Conservation (phyloP, 2,113 vertebrate genomes). For the Tachysurus vachellii region DNA sequence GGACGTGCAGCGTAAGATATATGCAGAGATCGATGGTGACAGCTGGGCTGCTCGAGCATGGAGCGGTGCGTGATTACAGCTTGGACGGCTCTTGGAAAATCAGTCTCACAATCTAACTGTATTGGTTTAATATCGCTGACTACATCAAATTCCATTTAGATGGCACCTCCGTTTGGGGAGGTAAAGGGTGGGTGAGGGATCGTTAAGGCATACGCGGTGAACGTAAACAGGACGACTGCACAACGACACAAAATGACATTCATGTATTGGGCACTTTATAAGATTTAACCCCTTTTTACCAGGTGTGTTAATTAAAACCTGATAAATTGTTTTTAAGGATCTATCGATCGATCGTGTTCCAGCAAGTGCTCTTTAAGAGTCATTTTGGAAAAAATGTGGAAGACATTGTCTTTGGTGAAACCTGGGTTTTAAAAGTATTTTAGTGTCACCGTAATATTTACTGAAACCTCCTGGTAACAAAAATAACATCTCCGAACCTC, state of each 20-base stretch:
- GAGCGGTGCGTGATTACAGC: slow-evolving; percentile 66
- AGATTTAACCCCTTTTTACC: not conserved
- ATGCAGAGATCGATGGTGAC: slow-evolving; percentile 73
- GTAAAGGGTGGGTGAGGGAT: not conserved
- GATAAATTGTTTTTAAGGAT: not conserved
- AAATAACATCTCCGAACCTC: not conserved
- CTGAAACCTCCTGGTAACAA: not conserved
- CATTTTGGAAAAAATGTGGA: not conserved
- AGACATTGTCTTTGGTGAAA: not conserved
- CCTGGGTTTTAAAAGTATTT: not conserved
- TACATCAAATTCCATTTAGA: too few species aligned
- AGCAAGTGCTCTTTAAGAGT: not conserved
- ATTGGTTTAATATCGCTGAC: not conserved
- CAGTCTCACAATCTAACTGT: not conserved
- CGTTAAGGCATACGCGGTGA: too few species aligned
- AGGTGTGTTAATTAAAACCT: not conserved
- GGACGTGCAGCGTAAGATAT: slow-evolving; percentile 72
- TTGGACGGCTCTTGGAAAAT: slow-evolving; percentile 63
- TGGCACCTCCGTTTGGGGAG: not conserved
- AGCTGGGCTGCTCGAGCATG: slow-evolving; percentile 55
- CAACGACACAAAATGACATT: not conserved
- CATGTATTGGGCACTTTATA: not conserved
- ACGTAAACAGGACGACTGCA: not conserved
- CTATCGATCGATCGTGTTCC: not conserved
- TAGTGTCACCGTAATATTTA: not conserved